Evolutionary conservation across 1,140 invertebrate genomes (phyloP).

Genomic region (Panagrolaimus sp.): DNA sequence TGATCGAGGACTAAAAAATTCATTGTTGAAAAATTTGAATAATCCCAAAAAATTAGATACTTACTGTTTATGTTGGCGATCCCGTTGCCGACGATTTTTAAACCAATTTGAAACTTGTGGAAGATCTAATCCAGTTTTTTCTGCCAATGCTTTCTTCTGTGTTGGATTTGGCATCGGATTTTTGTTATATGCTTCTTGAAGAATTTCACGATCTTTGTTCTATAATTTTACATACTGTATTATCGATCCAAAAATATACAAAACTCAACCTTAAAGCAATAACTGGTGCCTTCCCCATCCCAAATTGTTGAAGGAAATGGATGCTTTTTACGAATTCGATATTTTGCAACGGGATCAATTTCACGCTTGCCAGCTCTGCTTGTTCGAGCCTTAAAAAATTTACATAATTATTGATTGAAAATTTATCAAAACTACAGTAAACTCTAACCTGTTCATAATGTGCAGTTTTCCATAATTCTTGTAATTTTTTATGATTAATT

Average conservation of each 20-base stretch:
- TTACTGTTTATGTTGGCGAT: slow-evolving; percentile 15
- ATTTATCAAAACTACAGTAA: neutral
- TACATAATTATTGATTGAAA: neutral
- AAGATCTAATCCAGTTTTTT: slow-evolving; percentile 79
- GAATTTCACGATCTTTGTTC: neutral
- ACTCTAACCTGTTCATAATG: slow-evolving; percentile 6
- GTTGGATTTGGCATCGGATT: slow-evolving; percentile 88
- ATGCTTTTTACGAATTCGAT: slow-evolving; percentile 83
- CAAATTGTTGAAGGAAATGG: slow-evolving; percentile 91
- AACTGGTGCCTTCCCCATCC: slow-evolving; percentile 95
- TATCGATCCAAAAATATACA: slow-evolving; percentile 64
- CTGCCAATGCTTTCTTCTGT: slow-evolving; percentile 80
- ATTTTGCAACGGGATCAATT: slow-evolving; percentile 82
- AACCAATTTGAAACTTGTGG: slow-evolving; percentile 70
- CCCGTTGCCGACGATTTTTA: slow-evolving; percentile 29
- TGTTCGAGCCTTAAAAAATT: neutral
- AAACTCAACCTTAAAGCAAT: slow-evolving; percentile 97
- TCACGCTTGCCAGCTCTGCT: slow-evolving; percentile 25
- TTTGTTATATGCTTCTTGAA: slow-evolving; percentile 60
- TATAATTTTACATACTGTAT: neutral
- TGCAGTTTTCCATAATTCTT: slow-evolving; percentile 7
- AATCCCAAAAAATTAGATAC: neutral
- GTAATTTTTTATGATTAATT: neutral
- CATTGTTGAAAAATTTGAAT: neutral
- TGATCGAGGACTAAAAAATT: slow-evolving; percentile 1